Evolutionary conservation across 2,888 invertebrate species (phyloP), one percentile per base, ranked within the genome.

Genomic region (Melolontha melolontha): DNA sequence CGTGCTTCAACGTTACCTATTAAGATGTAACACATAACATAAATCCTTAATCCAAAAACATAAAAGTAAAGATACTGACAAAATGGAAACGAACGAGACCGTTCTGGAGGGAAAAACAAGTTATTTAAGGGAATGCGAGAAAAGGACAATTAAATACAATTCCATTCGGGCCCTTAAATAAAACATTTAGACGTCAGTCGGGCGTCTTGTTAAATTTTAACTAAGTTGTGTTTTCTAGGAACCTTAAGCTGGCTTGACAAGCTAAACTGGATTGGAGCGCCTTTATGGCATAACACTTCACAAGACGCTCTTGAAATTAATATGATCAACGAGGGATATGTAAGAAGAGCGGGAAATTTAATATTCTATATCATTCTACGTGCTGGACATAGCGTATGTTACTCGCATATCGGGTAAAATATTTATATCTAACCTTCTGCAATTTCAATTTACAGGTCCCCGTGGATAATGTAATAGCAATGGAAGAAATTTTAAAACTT

Each of bases 351-450:
- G 69, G 88, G 88, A 66, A 91, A 91, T 74, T 89, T 95, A 66
- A 83, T 87, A 57, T 90, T 94, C 80, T 94, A 91, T 80, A 94
- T 92, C 91, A 88, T 94, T 68, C 87, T 92, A 70, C 85, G 90
- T 73, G 91, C 93, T 67, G 94, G 94, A 27, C 94, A 94, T 77
- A 93, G 92, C 88, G 93, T 81, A 91, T 84, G 74, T 68, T 47
- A 12, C 44, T 14, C 8, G 55, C 17, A 41, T 17, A 41, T 51
- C 22, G 2, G 50, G 14, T 63, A 16, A 63, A 63, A 49, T 63
- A 63, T 50, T 50, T 16, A 63, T 16, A 12, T 12, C 16, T 50
- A 49, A 41, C 52, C 22, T 52, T 52, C 22, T 50, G 42, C 47
- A 42, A 50, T 65, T 57, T 64, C 71, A 17, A 64, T 62, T 73